A percentile compares a stretch with the other conserved stretches of the same genome.
phyloP scores from a whole-genome alignment of 2,888 invertebrate species.

The Marronus borbonicus region DNA sequence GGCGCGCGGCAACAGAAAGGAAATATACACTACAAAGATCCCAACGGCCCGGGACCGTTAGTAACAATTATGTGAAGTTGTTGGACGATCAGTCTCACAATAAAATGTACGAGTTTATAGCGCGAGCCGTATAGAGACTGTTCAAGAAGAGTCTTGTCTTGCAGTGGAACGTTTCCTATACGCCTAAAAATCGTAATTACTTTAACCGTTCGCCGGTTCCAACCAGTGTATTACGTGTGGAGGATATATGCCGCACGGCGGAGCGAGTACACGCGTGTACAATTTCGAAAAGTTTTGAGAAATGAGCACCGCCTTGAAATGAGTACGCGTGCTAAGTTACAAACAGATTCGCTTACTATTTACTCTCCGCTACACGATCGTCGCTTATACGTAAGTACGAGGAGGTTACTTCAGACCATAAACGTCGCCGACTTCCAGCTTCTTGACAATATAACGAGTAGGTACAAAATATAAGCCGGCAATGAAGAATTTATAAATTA shows the following conservation, averaged over 20 bases:
- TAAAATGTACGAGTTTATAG: slow-evolving; percentile 35
- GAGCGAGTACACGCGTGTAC: slow-evolving; percentile 1
- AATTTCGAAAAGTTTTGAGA: slow-evolving; percentile 28
- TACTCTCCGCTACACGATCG: neutral
- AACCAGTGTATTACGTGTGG: slow-evolving; percentile 2
- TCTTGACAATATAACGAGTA: neutral
- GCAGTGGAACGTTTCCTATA: slow-evolving; percentile 25
- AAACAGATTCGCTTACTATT: slow-evolving; percentile 29
- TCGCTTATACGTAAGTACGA: neutral
- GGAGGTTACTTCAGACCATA: slow-evolving; percentile 10
- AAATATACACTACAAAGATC: slow-evolving; percentile 20
- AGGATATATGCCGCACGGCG: neutral
- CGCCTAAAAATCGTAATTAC: slow-evolving; percentile 42
- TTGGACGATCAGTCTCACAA: slow-evolving; percentile 41
- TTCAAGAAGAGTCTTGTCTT: slow-evolving; percentile 8
- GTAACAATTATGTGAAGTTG: slow-evolving; percentile 46
- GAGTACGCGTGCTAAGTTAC: slow-evolving; percentile 3
- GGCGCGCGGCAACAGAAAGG: slow-evolving; percentile 34
- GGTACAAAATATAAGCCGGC: neutral
- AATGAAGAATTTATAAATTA: slow-evolving; percentile 15
- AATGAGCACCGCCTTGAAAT: neutral
- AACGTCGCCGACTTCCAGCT: slow-evolving; percentile 10
- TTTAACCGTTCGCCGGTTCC: slow-evolving; percentile 20
- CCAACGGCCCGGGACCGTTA: slow-evolving; percentile 32
- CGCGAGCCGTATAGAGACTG: slow-evolving; percentile 1